phyloP scores from a whole-genome alignment of 2,888 invertebrate genomes.

The Nomada lathburiana region DNA sequence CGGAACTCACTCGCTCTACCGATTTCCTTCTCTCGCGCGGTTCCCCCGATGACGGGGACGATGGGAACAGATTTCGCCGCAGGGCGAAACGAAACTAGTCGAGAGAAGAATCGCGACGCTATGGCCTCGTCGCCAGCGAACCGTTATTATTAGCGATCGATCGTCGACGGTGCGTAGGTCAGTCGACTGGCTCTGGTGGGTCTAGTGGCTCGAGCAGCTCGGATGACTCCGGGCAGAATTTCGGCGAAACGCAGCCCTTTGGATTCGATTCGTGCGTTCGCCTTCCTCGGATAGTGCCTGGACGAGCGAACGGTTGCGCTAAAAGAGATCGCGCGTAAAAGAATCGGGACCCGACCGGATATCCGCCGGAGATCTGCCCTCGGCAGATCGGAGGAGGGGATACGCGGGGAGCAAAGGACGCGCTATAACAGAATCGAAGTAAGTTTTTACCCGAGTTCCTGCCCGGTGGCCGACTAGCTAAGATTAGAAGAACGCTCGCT shows the following conservation, averaged over 20 bases:
- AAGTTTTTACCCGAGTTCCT: constrained; percentile 71
- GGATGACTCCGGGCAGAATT: neutral
- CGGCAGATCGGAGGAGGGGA: too few species aligned
- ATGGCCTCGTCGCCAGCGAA: constrained; percentile 1
- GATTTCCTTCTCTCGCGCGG: too few species aligned
- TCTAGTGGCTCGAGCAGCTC: too few species aligned
- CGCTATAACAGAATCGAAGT: neutral
- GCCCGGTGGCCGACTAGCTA: constrained; percentile 79
- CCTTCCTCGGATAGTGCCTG: too few species aligned
- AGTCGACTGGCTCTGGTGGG: constrained; percentile 54
- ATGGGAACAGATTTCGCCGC: too few species aligned
- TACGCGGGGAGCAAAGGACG: too few species aligned
- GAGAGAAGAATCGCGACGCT: neutral
- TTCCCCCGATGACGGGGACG: too few species aligned
- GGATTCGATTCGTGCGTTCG: constrained; percentile 11
- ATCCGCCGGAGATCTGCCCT: too few species aligned
- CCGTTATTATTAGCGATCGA: constrained; percentile 74
- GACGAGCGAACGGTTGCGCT: too few species aligned
- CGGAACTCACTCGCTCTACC: too few species aligned
- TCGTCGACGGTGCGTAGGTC: constrained; percentile 76
- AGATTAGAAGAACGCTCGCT: constrained; percentile 77
- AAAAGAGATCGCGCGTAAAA: too few species aligned
- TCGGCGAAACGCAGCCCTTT: constrained; percentile 6
- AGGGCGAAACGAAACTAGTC: neutral
- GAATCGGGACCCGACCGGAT: too few species aligned